Base-by-base conservation (phyloP, 2,113 vertebrate genomes). In the Marcusenius ussheri region DNA sequence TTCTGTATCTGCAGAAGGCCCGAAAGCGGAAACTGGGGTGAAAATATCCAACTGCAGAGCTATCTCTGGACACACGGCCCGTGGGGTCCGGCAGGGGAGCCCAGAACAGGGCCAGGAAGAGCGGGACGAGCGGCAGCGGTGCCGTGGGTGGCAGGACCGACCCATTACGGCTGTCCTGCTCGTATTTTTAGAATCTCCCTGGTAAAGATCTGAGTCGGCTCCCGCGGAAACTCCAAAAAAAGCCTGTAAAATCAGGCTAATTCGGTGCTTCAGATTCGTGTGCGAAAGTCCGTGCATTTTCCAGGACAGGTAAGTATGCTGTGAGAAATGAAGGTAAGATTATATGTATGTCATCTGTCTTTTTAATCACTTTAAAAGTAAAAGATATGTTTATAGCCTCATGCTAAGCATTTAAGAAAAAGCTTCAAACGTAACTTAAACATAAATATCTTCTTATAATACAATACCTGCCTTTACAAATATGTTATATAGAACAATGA, bases 281-380 rank as follows among this genome's bases (percentile, higher is more conserved):
- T n/a, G 8, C 2, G 53, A 1, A 62, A 45, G 27, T 42, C 51
- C 8, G 19, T 15, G 35, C 56, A 24, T 62, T 19, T 58, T 24
- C 17, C 39, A 58, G 51, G 42, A 88, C 88, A 74, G 88, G 88
- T 88, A 31, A 88, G 88, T 88, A 56, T 7, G 27, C 15, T 58
- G 42, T 15, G 50, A 31, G 31, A 87, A 15, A 17, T 49, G 39
- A 45, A 53, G 89, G 51, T 89, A 42, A 77, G 70, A 42, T 2
- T 53, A 19, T 51, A 39, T 89, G 50, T 13, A 13, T 84, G 49
- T 27, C 45, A 19, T 8, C 19, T 74, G n/a, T 50, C n/a, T 88
- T 46, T 49, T 74, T 24, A 45, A 24, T 50, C 47, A 49, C 19
- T 86, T 3, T 49, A 50, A 17, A 86, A 27, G 21, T 85, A 85